Evolutionary conservation across 2,888 invertebrate genomes (phyloP).

Genomic region (Agrochola lota): DNA sequence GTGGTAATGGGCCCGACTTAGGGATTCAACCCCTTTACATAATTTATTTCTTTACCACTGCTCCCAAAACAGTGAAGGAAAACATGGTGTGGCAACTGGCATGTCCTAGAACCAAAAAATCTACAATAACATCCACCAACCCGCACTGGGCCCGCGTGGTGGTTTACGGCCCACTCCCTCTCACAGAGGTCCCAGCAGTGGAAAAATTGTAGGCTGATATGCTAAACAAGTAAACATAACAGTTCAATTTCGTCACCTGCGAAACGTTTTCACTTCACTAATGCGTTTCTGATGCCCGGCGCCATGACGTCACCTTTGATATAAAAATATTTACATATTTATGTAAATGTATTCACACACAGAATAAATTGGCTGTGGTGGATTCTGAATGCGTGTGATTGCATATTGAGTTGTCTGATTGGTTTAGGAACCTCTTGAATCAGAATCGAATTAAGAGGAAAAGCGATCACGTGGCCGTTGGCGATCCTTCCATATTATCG

Average conservation of each 20-base stretch:
- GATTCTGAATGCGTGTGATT: slow-evolving; percentile 19
- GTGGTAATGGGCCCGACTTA: no score
- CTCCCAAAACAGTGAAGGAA: no score
- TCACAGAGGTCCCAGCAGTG: neutral
- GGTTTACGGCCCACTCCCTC: neutral
- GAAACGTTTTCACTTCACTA: slow-evolving; percentile 63
- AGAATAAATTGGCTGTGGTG: neutral
- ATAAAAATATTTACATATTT: neutral
- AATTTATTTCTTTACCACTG: no score
- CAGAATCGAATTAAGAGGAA: neutral
- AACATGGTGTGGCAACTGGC: no score
- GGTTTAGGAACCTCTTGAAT: neutral
- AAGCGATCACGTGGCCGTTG: no score
- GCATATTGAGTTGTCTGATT: neutral
- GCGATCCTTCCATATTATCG: no score
- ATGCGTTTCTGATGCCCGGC: slow-evolving; percentile 63
- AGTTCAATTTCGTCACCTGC: slow-evolving; percentile 26
- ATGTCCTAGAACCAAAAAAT: neutral
- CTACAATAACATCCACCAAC: neutral
- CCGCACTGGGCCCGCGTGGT: neutral
- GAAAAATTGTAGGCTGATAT: no score
- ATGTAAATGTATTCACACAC: slow-evolving; percentile 32
- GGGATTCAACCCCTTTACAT: no score
- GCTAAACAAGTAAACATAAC: neutral
- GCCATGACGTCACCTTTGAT: slow-evolving; percentile 43